These are phyloP conservation scores for Forbesichthys papilliferus DNA, from an alignment of 2,113 vertebrate genomes.

Conservation along the genomic window DNA sequence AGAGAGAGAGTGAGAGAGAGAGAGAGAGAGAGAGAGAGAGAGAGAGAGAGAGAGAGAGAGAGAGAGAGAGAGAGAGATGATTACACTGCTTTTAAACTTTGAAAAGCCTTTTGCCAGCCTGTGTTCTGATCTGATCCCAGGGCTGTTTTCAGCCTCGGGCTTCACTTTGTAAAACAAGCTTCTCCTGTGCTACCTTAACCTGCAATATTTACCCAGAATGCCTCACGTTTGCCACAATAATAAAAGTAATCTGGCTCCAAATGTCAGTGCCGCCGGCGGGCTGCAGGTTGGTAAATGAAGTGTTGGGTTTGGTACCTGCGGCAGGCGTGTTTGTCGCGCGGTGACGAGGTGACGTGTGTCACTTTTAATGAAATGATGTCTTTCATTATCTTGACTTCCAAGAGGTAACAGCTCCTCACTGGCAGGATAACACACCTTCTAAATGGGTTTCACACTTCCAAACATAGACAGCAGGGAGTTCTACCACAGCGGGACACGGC, in stretches of 20 bases:
- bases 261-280: conserved; percentile 48
- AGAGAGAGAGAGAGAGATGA: neutral
- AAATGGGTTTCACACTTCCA: conserved; percentile 11
- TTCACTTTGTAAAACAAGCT: conserved; percentile 59
- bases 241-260: conserved; percentile 63
- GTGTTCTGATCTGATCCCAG: neutral
- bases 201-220: conserved; percentile 62
- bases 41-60: neutral
- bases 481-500: neutral
- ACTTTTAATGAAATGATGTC: conserved; percentile 45
- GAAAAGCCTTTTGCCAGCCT: conserved; percentile 30
- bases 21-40: too few relatives aligned
- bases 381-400: conserved; percentile 36
- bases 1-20: neutral
- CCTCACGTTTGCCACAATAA: conserved; percentile 49
- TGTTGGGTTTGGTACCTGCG: conserved; percentile 17
- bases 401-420: conserved; percentile 17
- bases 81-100: conserved; percentile 38
- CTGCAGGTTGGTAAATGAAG: conserved; percentile 25
- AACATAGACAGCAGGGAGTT: neutral
- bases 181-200: conserved; percentile 41
- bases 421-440: conserved; percentile 20
- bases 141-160: conserved; percentile 26
- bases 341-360: conserved; percentile 21
- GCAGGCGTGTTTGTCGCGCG: conserved; percentile 28